phyloP scores from a whole-genome alignment of 2,797 vertebrate genomes.

The Stomatorhinus walkeri region DNA sequence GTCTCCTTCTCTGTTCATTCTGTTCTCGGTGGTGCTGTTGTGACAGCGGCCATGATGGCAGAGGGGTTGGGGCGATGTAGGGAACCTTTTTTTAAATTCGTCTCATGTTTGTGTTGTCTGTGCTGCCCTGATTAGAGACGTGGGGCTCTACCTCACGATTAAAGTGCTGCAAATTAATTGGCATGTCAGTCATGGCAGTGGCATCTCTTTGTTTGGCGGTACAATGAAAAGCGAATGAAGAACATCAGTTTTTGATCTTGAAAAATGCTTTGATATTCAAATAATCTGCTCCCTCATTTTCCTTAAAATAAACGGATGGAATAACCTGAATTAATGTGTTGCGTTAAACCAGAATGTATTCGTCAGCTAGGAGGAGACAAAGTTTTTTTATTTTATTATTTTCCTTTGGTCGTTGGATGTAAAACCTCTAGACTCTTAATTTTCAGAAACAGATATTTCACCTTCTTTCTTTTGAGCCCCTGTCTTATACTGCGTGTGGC shows the following conservation, averaged over 20 bases:
- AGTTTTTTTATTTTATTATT: background rate
- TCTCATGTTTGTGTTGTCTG: slow-evolving; percentile 11
- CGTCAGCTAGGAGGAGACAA: background rate
- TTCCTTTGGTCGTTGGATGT: background rate
- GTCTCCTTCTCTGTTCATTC: background rate
- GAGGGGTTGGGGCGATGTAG: background rate
- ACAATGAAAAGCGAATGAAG: background rate
- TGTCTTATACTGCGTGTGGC: background rate
- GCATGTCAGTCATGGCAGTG: slow-evolving; percentile 39
- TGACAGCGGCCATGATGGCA: slow-evolving; percentile 3
- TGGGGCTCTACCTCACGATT: slow-evolving; percentile 32
- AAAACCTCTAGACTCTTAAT: background rate
- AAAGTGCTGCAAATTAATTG: slow-evolving; percentile 42
- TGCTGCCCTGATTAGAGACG: slow-evolving; percentile 35
- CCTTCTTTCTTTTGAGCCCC: background rate
- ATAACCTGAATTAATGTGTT: background rate
- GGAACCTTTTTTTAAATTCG: background rate
- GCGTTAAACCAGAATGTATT: background rate
- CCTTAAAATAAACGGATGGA: background rate
- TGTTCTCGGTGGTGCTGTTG: background rate
- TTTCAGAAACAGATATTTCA: background rate
- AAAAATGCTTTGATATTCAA: slow-evolving; percentile 20
- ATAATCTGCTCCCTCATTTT: background rate
- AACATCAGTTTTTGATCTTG: slow-evolving; percentile 8
- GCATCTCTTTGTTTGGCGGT: background rate